These are phyloP conservation scores for Falco punctatus DNA, from an alignment of 2,113 vertebrate species.

Conservation along the genomic window DNA sequence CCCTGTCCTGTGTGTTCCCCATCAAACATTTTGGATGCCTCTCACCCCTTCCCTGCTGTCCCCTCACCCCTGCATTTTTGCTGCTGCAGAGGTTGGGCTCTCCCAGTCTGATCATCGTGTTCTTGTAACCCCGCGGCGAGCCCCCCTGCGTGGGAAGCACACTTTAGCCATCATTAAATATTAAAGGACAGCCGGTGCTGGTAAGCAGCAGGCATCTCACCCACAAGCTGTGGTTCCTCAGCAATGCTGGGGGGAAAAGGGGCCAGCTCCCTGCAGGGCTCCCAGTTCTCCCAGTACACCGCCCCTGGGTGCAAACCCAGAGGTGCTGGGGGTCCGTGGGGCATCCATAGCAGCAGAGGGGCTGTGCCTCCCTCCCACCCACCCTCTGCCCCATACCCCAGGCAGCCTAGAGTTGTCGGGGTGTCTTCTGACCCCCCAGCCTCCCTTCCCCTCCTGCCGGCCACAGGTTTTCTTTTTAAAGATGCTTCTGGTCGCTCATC, in stretches of 20 bases:
- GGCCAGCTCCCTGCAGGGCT: background rate
- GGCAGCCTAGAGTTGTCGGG: background rate
- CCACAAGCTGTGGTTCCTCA: slow-evolving; percentile 70
- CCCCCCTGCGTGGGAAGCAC: slow-evolving; percentile 72
- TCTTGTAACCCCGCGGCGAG: background rate
- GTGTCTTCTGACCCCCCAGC: background rate
- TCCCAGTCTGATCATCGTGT: slow-evolving; percentile 45
- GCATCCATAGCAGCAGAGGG: background rate
- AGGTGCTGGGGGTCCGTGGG: background rate
- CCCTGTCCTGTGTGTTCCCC: background rate
- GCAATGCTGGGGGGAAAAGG: background rate
- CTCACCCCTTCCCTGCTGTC: slow-evolving; percentile 74
- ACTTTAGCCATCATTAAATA: slow-evolving; percentile 70
- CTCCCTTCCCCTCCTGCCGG: background rate
- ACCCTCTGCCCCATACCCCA: background rate
- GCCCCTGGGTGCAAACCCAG: background rate
- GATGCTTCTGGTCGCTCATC: background rate
- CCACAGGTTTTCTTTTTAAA: background rate
- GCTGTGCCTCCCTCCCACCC: background rate
- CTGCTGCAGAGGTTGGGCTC: slow-evolving; percentile 48
- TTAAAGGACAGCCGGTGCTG: slow-evolving; percentile 70
- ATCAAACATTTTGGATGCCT: rapidly evolving
- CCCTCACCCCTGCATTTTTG: slow-evolving; percentile 54
- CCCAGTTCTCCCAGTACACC: background rate
- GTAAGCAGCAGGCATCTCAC: slow-evolving; percentile 71